A percentile compares a stretch with the other conserved stretches of the same genome.
Evolutionary conservation across 1,140 invertebrate species (phyloP).

Genomic region (Sminthurides bifidus): DNA sequence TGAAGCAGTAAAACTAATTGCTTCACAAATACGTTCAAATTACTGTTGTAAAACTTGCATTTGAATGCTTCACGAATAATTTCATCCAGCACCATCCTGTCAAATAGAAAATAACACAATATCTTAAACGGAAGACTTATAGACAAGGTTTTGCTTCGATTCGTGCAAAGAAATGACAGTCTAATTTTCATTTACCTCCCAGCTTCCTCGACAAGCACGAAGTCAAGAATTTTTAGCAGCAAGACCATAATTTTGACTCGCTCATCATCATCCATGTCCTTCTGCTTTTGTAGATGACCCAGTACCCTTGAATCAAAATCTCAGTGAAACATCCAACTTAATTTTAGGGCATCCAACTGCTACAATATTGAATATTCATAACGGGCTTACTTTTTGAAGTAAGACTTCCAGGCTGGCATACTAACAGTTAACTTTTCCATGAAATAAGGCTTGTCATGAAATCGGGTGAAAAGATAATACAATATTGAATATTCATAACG

Average conservation of each 20-base stretch:
- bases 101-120: not conserved
- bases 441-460: not conserved
- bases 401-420: no score
- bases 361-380: no score
- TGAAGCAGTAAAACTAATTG: not conserved
- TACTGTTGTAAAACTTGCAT: not conserved
- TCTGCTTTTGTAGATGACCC: no score
- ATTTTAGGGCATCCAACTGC: no score
- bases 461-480: not conserved
- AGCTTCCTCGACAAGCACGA: not conserved
- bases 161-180: no score
- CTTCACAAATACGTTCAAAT: not conserved
- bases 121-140: no score
- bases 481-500: no score
- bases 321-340: no score
- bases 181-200: slow-evolving; percentile 4
- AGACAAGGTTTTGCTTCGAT: no score
- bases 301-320: no score
- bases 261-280: not conserved
- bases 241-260: not conserved
- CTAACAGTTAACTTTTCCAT: not conserved
- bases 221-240: not conserved
- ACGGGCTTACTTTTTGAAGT: no score
- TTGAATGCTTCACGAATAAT: not conserved
- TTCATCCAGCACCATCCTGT: not conserved